Base-by-base conservation (phyloP, 1,140 invertebrate genomes). In the Drosophila aff. region DNA sequence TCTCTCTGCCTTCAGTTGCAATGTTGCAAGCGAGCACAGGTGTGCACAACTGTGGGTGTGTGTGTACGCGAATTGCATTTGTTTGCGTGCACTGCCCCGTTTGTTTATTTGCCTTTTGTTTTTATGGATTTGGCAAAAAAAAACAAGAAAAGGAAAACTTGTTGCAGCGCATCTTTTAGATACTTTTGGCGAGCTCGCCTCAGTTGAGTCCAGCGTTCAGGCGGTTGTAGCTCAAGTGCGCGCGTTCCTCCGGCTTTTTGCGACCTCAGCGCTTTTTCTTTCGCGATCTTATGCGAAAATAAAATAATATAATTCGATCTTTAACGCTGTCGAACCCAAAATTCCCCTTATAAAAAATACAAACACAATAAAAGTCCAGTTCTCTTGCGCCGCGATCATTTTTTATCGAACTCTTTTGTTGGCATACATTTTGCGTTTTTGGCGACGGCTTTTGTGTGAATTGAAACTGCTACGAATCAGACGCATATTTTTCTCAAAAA, bases 201-300 rank as follows among this genome's bases (percentile, higher is more conserved):
- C 59, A 73, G 69, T 77, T 90, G 80, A 91, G 89, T 91, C 82
- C 76, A 71, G 69, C 83, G 87, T 81, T 90, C 86, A 87, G 87
- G 87, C 87, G 79, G 76, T 91, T 91, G 83, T 79, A 79, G 85
- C 87, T 84, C 87, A 84, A 91, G 87, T 87, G 83, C 83, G 81
- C 87, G 87, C 81, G 87, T 89, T 89, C 71, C 67, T 44, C 74
- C 71, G 68, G 60, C 40, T 58, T 68, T 63, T 73, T 60, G 53
- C 53, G 41, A 71, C 44, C 31, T 41, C 33, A 47, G 33, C 46
- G 53, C 33, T 41, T 13, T 75, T 43, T 44, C 58, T 36, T 63
- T 57, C 69, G 69, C 66, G 53, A 73, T 63, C 58, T 50, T 38
- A 68, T 72, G 53, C 50, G 64, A 55, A 55, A 4, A 60, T 59